Conservation (phyloP, 2,797 vertebrate species). For the Karalla daura region DNA sequence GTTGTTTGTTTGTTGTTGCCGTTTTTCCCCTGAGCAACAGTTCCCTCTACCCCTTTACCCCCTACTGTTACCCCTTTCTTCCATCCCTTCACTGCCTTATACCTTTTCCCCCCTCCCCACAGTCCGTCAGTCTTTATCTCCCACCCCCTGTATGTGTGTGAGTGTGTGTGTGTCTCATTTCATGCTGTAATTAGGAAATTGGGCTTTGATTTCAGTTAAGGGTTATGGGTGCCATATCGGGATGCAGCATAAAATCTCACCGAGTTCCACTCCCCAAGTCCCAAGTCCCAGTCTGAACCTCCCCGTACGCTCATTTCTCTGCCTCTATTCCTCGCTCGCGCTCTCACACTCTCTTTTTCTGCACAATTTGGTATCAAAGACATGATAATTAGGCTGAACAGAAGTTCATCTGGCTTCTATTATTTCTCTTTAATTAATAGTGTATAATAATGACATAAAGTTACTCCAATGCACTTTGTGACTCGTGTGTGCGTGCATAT, state of each 20-base stretch:
- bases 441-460: slow-evolving; percentile 77
- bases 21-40: slow-evolving; percentile 74
- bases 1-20: slow-evolving; percentile 80
- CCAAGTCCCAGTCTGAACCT: slow-evolving; percentile 68
- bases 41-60: slow-evolving; percentile 67
- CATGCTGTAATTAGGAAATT: slow-evolving; percentile 78
- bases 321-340: slow-evolving; percentile 2
- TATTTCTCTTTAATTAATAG: slow-evolving; percentile 85
- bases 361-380: slow-evolving; percentile 84
- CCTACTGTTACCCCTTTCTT: slow-evolving; percentile 51
- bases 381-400: slow-evolving; percentile 86
- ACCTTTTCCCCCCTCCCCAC: slow-evolving; percentile 33
- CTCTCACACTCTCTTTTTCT: slow-evolving; percentile 51
- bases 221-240: slow-evolving; percentile 75
- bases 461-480: slow-evolving; percentile 61
- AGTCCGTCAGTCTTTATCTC: slow-evolving; percentile 55
- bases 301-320: slow-evolving; percentile 30
- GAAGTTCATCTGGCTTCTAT: slow-evolving; percentile 83
- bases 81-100: slow-evolving; percentile 46
- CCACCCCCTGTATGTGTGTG: slow-evolving; percentile 10
- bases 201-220: slow-evolving; percentile 80
- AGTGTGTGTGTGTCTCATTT: slow-evolving; percentile 35
- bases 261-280: slow-evolving; percentile 63
- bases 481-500: slow-evolving; percentile 14
- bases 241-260: slow-evolving; percentile 65